phyloP scores from a whole-genome alignment of 2,113 vertebrate species.

The Laticauda laticaudata region DNA sequence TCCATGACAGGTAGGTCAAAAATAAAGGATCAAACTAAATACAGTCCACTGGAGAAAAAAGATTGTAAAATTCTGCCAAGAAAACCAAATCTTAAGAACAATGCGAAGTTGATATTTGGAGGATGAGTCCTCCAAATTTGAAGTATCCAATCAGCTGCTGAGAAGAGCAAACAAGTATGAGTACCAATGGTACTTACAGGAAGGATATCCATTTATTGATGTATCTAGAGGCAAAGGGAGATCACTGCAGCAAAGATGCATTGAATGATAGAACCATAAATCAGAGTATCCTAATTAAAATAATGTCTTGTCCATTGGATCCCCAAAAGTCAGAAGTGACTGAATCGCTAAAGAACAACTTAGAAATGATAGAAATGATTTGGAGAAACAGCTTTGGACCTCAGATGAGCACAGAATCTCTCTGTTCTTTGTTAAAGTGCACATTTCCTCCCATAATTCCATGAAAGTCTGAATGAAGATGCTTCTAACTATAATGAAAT shows the following conservation, averaged over 20 bases:
- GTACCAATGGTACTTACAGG: not conserved
- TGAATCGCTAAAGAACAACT: not conserved
- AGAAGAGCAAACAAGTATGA: not conserved
- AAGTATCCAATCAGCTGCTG: not conserved
- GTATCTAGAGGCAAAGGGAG: not conserved
- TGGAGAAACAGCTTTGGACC: not conserved
- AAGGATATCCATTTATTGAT: not conserved
- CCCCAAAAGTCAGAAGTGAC: not conserved
- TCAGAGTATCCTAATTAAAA: not conserved
- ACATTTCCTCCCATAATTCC: not conserved
- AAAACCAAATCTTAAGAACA: not conserved
- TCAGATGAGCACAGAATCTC: not conserved
- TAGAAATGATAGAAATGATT: not conserved
- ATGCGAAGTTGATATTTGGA: not conserved
- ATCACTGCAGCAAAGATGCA: not conserved
- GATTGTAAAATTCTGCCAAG: not conserved
- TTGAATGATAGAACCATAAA: not conserved
- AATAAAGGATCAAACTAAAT: too few species aligned
- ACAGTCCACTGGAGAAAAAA: not conserved
- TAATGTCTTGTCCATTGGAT: not conserved
- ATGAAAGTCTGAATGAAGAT: not conserved
- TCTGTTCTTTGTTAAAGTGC: not conserved
- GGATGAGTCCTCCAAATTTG: not conserved
- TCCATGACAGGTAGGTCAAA: too few species aligned
- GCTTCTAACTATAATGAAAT: not conserved